Conservation (phyloP, 2,113 vertebrate genomes). For the Hippolais icterina region DNA sequence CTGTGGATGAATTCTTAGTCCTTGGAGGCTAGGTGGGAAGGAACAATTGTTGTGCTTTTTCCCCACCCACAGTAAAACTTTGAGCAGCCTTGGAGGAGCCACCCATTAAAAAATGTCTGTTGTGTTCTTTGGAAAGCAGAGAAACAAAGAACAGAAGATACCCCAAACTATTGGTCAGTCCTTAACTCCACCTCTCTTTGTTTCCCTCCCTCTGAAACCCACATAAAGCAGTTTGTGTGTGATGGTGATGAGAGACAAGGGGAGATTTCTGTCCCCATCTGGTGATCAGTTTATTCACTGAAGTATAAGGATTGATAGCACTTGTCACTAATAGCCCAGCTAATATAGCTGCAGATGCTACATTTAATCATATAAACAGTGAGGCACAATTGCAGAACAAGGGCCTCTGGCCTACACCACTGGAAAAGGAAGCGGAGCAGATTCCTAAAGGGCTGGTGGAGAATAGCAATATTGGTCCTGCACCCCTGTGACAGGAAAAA, state of each 20-base stretch:
- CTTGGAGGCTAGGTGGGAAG: slow-evolving; percentile 2
- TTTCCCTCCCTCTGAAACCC: not conserved
- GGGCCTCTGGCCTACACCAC: not conserved
- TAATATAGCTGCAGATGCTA: slow-evolving; percentile 55
- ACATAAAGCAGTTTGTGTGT: not conserved
- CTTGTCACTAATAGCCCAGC: slow-evolving; percentile 51
- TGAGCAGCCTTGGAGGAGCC: not conserved
- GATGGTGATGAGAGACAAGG: not conserved
- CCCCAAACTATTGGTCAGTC: not conserved
- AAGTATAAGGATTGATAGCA: slow-evolving; percentile 54
- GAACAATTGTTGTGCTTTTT: not conserved
- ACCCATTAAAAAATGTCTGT: not conserved
- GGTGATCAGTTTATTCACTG: slow-evolving; percentile 19
- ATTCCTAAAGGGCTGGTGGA: not conserved
- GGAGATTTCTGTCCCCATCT: slow-evolving; percentile 19
- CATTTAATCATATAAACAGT: slow-evolving; percentile 38
- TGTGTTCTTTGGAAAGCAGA: not conserved
- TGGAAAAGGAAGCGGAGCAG: not conserved
- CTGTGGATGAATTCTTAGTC: slow-evolving; percentile 18
- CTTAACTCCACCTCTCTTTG: not conserved
- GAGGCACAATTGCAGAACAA: not conserved
- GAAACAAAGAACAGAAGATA: not conserved
- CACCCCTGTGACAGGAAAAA: not conserved
- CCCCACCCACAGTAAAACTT: not conserved
- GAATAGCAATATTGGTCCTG: not conserved